A percentile compares a stretch with the other conserved stretches of the same genome.
Conservation (phyloP, 2,888 invertebrate species). For the Exephanes ischioxanthus region DNA sequence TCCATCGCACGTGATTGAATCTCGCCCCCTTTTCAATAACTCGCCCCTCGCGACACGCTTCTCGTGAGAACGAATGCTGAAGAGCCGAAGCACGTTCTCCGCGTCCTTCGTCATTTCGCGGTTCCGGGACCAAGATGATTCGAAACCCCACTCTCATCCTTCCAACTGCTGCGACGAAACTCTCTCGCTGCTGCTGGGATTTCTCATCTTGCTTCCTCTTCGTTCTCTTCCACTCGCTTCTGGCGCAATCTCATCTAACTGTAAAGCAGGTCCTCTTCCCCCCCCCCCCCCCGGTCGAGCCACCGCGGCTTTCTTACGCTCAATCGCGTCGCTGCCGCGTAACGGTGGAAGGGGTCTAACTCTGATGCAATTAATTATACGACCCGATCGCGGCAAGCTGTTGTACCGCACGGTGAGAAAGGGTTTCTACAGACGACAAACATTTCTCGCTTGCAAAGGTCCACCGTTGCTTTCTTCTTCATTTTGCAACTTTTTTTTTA, state of each 20-base stretch:
- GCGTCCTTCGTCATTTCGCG: conserved; percentile 2
- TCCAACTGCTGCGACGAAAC: conserved; percentile 24
- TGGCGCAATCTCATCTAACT: conserved; percentile 73
- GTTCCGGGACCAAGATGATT: conserved; percentile 35
- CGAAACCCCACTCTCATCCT: conserved; percentile 34
- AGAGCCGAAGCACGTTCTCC: not conserved
- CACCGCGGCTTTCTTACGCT: conserved; percentile 40
- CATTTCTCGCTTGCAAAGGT: too few relatives aligned
- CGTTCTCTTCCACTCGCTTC: conserved; percentile 58
- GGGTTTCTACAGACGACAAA: too few relatives aligned
- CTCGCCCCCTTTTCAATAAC: not conserved
- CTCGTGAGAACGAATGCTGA: conserved; percentile 9
- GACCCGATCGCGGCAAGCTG: conserved; percentile 35
- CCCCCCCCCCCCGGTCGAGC: not conserved
- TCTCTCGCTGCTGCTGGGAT: conserved; percentile 48
- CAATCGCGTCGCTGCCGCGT: conserved; percentile 28
- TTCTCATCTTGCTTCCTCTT: conserved; percentile 54
- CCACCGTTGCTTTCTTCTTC: too few relatives aligned
- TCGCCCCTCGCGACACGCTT: not conserved
- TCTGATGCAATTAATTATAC: conserved; percentile 66
- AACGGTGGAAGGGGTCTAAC: conserved; percentile 35
- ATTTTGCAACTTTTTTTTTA: not conserved
- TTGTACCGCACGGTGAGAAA: not conserved
- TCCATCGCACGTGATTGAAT: too few relatives aligned
- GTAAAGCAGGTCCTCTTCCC: conserved; percentile 72